Base-by-base conservation (phyloP, 2,797 vertebrate species). In the Heliangelus exortis region DNA sequence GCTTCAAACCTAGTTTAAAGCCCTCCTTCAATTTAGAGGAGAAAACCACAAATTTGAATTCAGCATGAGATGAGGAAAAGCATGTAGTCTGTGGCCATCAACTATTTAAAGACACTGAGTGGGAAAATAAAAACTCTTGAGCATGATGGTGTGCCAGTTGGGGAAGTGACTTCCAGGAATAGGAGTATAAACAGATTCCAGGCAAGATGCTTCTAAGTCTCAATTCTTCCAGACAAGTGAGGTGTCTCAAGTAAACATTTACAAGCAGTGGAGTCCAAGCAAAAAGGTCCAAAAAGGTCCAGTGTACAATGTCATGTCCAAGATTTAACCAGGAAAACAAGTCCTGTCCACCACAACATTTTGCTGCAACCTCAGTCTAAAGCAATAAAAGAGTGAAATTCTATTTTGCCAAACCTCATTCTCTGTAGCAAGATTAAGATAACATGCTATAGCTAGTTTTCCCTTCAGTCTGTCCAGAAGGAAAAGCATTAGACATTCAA, bases 101-200 rank as follows among this genome's bases (percentile, higher is more conserved):
- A 47, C 19, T 71, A 50, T 57, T 51, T 65, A 45, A 91, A 90
- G 75, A 39, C 12, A 82, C 2, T 1, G 7, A 82, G 53, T 33
- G 12, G 39, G 63, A 82, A 90, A 89, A 29, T 20, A 75, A 58
- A 28, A 86, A 55, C 34, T 51, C 18, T 0, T 0, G 0, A 89
- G 33, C 43, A 34, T 12, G 23, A 69, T 6, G 3, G 53, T 18
- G 33, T 50, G 50, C 36, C 57, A 89, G 57, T 74, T 63, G 54
- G 31, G 48, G 39, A 93, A 95, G 10, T 28, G 53, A 61, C 53
- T 89, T 67, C 21, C 23, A 91, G 45, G 85, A 91, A 68, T 0
- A 21, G 28, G 7, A 89, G 20, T 53, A 31, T 50, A 39, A 76
- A 63, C 31, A 79, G 45, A 15, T 65, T 89, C 75, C 36, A 80